Base-by-base conservation (phyloP, 2,888 invertebrate species). In the Ectobius pallidus region DNA sequence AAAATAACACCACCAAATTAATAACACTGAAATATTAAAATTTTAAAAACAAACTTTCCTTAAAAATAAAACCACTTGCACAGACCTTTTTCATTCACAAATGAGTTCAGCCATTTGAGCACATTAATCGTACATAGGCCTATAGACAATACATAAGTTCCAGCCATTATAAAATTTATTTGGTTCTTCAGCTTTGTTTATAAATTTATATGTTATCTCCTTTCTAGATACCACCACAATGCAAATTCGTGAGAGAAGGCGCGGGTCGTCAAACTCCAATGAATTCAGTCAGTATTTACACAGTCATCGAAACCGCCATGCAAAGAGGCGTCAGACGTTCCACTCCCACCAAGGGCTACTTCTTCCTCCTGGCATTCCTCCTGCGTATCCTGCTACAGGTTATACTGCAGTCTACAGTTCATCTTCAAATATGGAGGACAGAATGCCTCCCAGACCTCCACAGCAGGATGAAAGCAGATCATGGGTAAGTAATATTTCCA, bases 321-420 rank as follows among this genome's bases (percentile, higher is more conserved):
- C 58, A 0, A 22, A 16, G n/a, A 81, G 83, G 62, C 80, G 82
- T n/a, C 82, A 83, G 76, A 83, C 83, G 46, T 82, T 83, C 77
- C 83, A 83, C 73, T 80, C 82, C n/a, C 81, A 81, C 68, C 78
- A 79, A 52, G 78, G 78, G 0, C 77, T 77, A 2, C 71, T 77
- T 58, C 75, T 78, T 61, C 77, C 76, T 30, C 58, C 58, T n/a
- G 77, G 76, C 11, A 77, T 77, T 18, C 77, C 75, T 20, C 76
- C 75, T 14, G 76, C 77, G 0, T 78, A 78, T 71, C 79, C 78
- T 52, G 78, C 77, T 11, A 77, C 75, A 7, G 78, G 78, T 20
- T 79, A 79, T 70, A 75, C 78, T 6, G 77, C 78, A 11, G 78
- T 78, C 14, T 78, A 78, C 72, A 77, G 77, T n/a, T 22, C 58